These are phyloP conservation scores for Apodemia duryi DNA, from an alignment of 2,888 invertebrate genomes.

Conservation along the genomic window DNA sequence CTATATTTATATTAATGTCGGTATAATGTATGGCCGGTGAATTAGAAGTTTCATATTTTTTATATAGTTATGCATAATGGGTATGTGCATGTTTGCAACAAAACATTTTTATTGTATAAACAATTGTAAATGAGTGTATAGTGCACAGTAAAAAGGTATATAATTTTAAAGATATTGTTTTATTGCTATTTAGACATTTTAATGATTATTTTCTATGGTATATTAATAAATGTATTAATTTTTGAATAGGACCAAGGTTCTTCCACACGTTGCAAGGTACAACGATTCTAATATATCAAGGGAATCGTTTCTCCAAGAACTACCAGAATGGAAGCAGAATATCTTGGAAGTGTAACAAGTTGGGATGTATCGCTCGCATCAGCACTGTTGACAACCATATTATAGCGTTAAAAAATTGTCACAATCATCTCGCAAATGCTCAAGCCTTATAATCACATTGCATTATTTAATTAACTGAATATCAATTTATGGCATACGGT, in stretches of 20 bases:
- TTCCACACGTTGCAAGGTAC: slow-evolving; percentile 42
- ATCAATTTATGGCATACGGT: too few species aligned
- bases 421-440: slow-evolving; percentile 37
- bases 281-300: slow-evolving; percentile 41
- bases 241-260: slow-evolving; percentile 36
- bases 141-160: too few species aligned
- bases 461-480: neutral
- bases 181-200: neutral
- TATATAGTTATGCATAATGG: too few species aligned
- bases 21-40: too few species aligned
- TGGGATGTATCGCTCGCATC: slow-evolving; percentile 48
- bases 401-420: slow-evolving; percentile 40
- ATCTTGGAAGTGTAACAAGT: slow-evolving; percentile 54
- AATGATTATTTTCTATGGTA: neutral
- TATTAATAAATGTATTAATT: slow-evolving; percentile 16
- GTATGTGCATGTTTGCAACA: too few species aligned
- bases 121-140: too few species aligned
- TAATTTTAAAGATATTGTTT: slow-evolving; percentile 5
- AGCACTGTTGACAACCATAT: slow-evolving; percentile 41
- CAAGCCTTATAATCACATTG: neutral
- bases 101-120: too few species aligned
- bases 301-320: slow-evolving; percentile 46
- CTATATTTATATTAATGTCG: too few species aligned
- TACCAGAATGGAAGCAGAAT: slow-evolving; percentile 49
- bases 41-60: too few species aligned